Evolutionary conservation across 1,140 invertebrate genomes (phyloP).

Genomic region (Aplysia californica): DNA sequence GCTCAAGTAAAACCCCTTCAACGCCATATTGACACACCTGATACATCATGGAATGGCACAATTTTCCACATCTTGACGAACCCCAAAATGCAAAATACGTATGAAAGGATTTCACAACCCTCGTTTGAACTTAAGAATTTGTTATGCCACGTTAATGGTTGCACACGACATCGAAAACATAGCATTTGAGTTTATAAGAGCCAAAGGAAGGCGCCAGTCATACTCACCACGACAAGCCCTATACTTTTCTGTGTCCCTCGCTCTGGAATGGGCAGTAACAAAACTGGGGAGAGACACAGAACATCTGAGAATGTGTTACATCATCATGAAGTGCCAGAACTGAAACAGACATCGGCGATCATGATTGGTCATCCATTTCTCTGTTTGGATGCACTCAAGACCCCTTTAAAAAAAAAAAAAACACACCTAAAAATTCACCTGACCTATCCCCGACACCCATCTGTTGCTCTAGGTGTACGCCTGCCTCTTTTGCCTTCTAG

Average conservation of each 20-base stretch:
- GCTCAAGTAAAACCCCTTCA: too few relatives aligned
- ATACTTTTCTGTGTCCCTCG: constrained; percentile 18
- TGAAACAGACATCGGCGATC: not conserved
- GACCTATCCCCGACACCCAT: too few relatives aligned
- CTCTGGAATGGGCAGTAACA: constrained; percentile 28
- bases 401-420: too few relatives aligned
- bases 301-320: not conserved
- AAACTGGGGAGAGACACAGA: constrained; percentile 23
- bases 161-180: too few relatives aligned
- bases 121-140: not conserved
- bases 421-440: too few relatives aligned
- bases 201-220: too few relatives aligned
- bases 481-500: too few relatives aligned
- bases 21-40: too few relatives aligned
- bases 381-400: not conserved
- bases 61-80: too few relatives aligned
- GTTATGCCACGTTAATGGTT: not conserved
- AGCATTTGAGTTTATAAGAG: too few relatives aligned
- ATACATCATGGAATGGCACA: not conserved
- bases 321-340: not conserved
- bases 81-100: too few relatives aligned
- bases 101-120: not conserved
- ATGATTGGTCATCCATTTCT: not conserved
- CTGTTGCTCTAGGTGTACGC: too few relatives aligned
- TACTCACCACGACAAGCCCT: constrained; percentile 33